A percentile compares a stretch with the other conserved stretches of the same genome.
Conservation (phyloP, 2,797 vertebrate species). For the Spea hammondii region DNA sequence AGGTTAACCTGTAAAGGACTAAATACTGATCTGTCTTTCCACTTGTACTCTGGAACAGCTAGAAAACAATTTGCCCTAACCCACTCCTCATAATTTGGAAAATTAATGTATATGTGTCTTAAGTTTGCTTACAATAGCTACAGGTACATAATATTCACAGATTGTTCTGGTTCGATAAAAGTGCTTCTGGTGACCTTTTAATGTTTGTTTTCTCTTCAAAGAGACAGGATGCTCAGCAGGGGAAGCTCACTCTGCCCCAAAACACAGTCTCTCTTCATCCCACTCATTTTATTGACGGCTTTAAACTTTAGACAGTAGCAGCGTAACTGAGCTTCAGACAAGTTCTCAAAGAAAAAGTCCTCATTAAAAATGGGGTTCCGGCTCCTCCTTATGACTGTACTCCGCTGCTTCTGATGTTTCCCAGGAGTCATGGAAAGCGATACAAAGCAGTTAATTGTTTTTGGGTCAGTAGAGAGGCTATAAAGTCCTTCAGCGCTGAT, state of each 20-base stretch:
- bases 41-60: too few relatives aligned
- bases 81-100: too few relatives aligned
- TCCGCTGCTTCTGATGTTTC: slow-evolving; percentile 80
- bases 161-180: slow-evolving; percentile 29
- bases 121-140: too few relatives aligned
- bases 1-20: too few relatives aligned
- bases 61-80: too few relatives aligned
- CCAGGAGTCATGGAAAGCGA: slow-evolving; percentile 77
- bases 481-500: slow-evolving; percentile 81
- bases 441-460: slow-evolving; percentile 81
- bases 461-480: slow-evolving; percentile 69
- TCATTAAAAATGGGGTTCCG: slow-evolving; percentile 84
- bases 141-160: too few relatives aligned
- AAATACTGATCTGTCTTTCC: too few relatives aligned
- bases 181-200: not conserved
- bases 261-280: slow-evolving; percentile 71
- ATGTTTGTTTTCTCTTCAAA: not conserved
- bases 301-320: slow-evolving; percentile 77
- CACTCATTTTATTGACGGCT: slow-evolving; percentile 80
- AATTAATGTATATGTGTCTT: too few relatives aligned
- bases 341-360: slow-evolving; percentile 86
- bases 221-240: slow-evolving; percentile 32
- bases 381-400: slow-evolving; percentile 82
- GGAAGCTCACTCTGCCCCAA: slow-evolving; percentile 62
- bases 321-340: slow-evolving; percentile 74